Conservation (phyloP, 2,113 vertebrate species). For the Protobothrops mucrosquamatus region DNA sequence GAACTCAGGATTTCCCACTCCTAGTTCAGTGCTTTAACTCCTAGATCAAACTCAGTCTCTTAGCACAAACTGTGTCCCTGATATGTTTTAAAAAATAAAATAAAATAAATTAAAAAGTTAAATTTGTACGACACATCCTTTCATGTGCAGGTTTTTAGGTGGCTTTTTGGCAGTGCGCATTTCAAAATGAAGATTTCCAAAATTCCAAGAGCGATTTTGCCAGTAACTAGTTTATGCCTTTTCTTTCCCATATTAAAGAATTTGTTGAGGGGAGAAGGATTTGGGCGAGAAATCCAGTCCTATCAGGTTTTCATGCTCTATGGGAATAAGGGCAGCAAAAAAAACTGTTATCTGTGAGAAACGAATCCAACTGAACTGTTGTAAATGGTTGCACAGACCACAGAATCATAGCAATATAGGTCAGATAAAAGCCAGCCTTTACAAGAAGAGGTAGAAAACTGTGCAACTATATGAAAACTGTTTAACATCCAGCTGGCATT, state of each 20-base stretch:
- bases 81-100: not conserved
- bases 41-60: not conserved
- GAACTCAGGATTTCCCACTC: not conserved
- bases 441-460: not conserved
- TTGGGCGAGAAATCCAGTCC: not conserved
- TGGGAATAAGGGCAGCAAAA: not conserved
- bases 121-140: no score
- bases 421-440: not conserved
- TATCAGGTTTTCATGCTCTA: not conserved
- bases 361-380: not conserved
- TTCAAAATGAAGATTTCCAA: not conserved
- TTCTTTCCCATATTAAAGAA: not conserved
- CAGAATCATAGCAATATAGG: not conserved
- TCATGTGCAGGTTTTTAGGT: not conserved
- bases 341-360: not conserved
- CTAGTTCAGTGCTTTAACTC: not conserved
- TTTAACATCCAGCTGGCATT: not conserved
- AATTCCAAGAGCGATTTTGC: not conserved
- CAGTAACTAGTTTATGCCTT: not conserved
- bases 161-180: not conserved
- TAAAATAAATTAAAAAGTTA: not conserved
- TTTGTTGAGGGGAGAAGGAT: not conserved
- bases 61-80: not conserved
- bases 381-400: not conserved
- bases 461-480: not conserved